These are phyloP conservation scores for Colaptes auratus DNA, from an alignment of 2,113 vertebrate species.

Conservation along the genomic window DNA sequence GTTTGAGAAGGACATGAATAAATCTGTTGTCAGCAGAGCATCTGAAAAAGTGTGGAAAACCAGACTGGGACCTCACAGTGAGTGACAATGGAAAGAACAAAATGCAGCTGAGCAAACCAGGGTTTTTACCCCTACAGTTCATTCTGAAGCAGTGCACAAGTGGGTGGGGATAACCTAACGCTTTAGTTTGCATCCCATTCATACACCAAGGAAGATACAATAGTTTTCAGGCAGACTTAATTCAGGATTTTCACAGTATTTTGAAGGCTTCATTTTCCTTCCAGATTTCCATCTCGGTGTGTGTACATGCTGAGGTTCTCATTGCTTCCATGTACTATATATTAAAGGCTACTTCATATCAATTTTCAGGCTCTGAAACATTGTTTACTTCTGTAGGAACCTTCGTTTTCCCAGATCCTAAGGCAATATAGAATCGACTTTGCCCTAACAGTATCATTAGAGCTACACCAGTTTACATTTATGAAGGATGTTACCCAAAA, in stretches of 20 bases:
- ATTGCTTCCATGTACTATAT: not conserved
- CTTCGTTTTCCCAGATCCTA: not conserved
- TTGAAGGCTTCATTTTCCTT: not conserved
- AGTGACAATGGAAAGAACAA: not conserved
- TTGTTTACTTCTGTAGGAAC: not conserved
- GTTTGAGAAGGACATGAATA: not conserved
- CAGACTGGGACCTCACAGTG: not conserved
- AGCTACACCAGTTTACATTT: not conserved
- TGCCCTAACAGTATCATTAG: not conserved
- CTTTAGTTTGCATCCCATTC: accelerated
- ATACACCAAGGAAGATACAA: not conserved
- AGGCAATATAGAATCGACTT: not conserved
- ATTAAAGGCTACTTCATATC: not conserved
- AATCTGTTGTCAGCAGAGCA: not conserved
- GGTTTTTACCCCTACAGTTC: not conserved
- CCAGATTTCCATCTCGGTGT: not conserved
- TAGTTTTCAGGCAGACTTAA: not conserved
- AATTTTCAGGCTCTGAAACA: not conserved
- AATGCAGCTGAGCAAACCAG: not conserved
- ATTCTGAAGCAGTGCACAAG: not conserved
- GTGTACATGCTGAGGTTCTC: not conserved
- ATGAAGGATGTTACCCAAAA: not conserved
- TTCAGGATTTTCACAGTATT: not conserved
- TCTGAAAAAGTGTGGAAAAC: not conserved
- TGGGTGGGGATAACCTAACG: accelerated